These are phyloP conservation scores for Microplitis demolitor DNA, from an alignment of 1,140 invertebrate species.

Conservation along the genomic window DNA sequence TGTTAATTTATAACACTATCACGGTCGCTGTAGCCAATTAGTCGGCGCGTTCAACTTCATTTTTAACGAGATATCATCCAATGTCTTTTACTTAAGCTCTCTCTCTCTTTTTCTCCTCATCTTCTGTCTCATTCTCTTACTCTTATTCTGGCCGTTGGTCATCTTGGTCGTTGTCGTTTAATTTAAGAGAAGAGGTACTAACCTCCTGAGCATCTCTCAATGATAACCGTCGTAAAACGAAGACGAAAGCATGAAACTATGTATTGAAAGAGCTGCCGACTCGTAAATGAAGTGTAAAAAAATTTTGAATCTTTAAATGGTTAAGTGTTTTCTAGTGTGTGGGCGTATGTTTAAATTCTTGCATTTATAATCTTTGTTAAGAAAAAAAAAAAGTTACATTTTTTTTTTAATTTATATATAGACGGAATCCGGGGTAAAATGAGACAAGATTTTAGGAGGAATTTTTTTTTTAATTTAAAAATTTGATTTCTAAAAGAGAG, in stretches of 20 bases:
- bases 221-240: conserved; percentile 54
- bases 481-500: too few relatives aligned
- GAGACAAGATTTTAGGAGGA: too few relatives aligned
- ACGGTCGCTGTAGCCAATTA: conserved; percentile 34
- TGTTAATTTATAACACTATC: conserved; percentile 24
- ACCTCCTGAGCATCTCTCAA: conserved; percentile 18
- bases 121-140: conserved; percentile 28
- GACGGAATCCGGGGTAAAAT: too few relatives aligned
- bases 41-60: conserved; percentile 39
- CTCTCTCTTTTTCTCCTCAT: conserved; percentile 26
- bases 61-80: conserved; percentile 36
- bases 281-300: conserved; percentile 6
- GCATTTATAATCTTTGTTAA: background rate
- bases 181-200: conserved; percentile 35
- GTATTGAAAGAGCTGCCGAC: conserved; percentile 41
- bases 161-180: conserved; percentile 29
- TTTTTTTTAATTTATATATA: background rate
- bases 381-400: background rate
- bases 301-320: background rate
- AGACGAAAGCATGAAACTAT: conserved; percentile 47
- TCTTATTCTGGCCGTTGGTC: background rate
- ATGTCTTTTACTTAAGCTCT: background rate
- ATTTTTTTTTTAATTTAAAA: too few relatives aligned
- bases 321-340: background rate
- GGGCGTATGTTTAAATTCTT: background rate